Evolutionary conservation across 2,797 vertebrate species (phyloP).

Genomic region (Luscinia megarhynchos): DNA sequence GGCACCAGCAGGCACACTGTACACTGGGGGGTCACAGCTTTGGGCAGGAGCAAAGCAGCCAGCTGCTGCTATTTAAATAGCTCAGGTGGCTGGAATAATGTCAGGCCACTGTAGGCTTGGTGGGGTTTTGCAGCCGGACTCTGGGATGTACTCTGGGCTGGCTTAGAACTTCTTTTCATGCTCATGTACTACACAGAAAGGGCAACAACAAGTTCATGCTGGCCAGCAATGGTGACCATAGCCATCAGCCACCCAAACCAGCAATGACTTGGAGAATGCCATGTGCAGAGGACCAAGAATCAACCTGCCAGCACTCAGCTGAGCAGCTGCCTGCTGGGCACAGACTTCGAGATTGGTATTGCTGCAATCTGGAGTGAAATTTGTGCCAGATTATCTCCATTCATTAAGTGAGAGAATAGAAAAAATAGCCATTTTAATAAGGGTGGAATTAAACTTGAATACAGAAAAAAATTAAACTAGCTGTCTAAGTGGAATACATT

Average conservation of each 20-base stretch:
- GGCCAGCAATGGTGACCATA: not conserved
- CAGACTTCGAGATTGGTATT: not conserved
- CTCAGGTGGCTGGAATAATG: not conserved
- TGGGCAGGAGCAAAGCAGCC: not conserved
- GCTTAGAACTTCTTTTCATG: not conserved
- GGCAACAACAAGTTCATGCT: accelerated
- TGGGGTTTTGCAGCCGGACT: not conserved
- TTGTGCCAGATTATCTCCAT: not conserved
- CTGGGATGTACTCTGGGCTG: not conserved
- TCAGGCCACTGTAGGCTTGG: not conserved
- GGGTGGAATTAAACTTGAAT: not conserved
- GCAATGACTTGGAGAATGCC: not conserved
- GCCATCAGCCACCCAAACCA: not conserved
- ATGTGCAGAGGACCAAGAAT: not conserved
- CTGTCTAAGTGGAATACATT: not conserved
- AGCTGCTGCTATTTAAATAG: not conserved
- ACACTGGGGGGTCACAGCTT: not conserved
- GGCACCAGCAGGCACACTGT: not conserved
- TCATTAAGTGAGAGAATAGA: not conserved
- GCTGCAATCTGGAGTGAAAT: not conserved
- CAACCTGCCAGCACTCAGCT: not conserved
- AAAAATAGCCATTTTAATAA: not conserved
- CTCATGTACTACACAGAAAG: not conserved
- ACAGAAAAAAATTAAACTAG: not conserved
- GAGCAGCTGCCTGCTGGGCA: not conserved